Conservation (phyloP, 2,888 invertebrate species). For the Xestobium rufovillosum region DNA sequence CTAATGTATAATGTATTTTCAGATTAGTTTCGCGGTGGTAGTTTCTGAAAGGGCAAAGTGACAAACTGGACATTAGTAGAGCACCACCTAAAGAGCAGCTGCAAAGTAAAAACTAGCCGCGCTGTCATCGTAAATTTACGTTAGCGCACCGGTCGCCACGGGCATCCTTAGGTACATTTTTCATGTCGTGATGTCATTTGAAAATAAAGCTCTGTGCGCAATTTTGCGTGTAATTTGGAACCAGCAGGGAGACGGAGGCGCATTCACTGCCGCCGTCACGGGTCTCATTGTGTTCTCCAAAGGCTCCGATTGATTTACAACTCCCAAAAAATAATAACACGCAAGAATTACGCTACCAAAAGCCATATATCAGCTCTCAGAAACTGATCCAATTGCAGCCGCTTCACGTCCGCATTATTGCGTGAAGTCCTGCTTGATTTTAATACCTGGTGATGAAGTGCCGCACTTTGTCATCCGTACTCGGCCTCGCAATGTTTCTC, state of each 20-base stretch:
- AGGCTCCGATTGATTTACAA: constrained; percentile 30
- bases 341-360: constrained; percentile 26
- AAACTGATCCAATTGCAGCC: constrained; percentile 18
- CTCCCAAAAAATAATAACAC: constrained; percentile 26
- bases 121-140: constrained; percentile 26
- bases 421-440: constrained; percentile 26
- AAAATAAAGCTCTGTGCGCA: constrained; percentile 37
- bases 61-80: constrained; percentile 38
- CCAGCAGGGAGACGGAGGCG: constrained; percentile 27
- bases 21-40: constrained; percentile 38
- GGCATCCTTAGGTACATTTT: constrained; percentile 30
- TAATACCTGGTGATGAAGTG: constrained; percentile 32
- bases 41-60: constrained; percentile 32
- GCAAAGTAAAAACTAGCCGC: constrained; percentile 17
- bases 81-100: constrained; percentile 28
- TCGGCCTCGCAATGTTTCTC: not conserved
- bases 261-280: constrained; percentile 27
- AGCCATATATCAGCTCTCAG: constrained; percentile 17
- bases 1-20: constrained; percentile 43
- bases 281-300: constrained; percentile 24
- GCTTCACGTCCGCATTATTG: constrained; percentile 26
- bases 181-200: constrained; percentile 32
- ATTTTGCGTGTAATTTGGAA: constrained; percentile 40
- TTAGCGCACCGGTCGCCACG: constrained; percentile 19
- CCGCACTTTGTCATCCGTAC: constrained; percentile 31